Evolutionary conservation across 2,797 vertebrate genomes (phyloP).

Genomic region (Gymnocypris eckloni): DNA sequence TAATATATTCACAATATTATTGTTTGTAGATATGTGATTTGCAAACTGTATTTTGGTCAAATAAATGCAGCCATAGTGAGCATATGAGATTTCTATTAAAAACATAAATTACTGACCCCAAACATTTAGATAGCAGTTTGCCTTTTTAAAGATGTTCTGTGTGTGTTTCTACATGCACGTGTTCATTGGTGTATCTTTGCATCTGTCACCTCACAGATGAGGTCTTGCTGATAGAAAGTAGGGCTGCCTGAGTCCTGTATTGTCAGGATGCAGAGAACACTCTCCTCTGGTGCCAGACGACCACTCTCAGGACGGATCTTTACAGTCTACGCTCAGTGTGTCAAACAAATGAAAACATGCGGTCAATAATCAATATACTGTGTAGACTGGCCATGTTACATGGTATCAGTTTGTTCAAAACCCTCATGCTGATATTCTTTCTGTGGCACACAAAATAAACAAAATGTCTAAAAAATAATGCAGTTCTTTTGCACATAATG

Average conservation of each 20-base stretch:
- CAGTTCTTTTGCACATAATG: background rate
- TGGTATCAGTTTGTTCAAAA: background rate
- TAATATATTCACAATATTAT: background rate
- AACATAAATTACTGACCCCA: background rate
- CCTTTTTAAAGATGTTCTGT: background rate
- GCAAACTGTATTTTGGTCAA: background rate
- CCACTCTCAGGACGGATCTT: constrained; percentile 83
- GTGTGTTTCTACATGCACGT: background rate
- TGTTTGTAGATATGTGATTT: background rate
- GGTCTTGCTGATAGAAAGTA: constrained; percentile 80
- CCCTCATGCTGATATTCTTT: background rate
- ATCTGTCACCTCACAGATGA: constrained; percentile 85
- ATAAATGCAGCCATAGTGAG: background rate
- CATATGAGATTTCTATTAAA: background rate
- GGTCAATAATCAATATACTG: background rate
- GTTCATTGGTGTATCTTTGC: background rate
- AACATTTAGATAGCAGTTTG: background rate
- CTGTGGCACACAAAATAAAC: background rate
- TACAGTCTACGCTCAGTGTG: constrained; percentile 66
- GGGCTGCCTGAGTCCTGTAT: constrained; percentile 77
- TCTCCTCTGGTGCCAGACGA: constrained; percentile 79
- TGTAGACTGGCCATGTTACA: background rate
- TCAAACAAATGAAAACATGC: constrained; percentile 33
- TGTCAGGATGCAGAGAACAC: constrained; percentile 79
- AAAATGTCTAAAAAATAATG: background rate